phyloP scores from a whole-genome alignment of 2,888 invertebrate species.

The Drosophila anomelani region DNA sequence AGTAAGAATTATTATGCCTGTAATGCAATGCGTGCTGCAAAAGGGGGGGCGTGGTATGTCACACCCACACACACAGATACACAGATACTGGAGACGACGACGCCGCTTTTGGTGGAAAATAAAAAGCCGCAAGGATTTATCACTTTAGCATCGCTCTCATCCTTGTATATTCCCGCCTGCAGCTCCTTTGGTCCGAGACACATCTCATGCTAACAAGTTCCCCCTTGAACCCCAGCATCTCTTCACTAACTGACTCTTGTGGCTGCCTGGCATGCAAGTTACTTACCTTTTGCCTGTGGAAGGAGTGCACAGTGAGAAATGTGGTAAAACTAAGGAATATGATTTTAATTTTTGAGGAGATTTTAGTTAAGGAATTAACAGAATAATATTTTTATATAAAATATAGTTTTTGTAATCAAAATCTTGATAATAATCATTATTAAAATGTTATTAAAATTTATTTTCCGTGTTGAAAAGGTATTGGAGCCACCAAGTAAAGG shows the following conservation, averaged over 20 bases:
- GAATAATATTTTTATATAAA: no score
- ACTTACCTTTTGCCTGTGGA: slow-evolving; percentile 59
- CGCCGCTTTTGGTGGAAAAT: slow-evolving; percentile 63
- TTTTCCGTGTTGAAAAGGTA: background rate
- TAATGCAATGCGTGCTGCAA: slow-evolving; percentile 72
- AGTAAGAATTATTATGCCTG: slow-evolving; percentile 79
- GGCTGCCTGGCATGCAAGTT: slow-evolving; percentile 60
- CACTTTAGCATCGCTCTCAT: slow-evolving; percentile 74
- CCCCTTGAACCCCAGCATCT: slow-evolving; percentile 10
- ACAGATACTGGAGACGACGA: slow-evolving; percentile 20
- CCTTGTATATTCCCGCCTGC: slow-evolving; percentile 31
- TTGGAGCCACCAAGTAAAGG: background rate
- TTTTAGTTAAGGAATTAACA: no score
- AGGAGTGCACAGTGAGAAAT: slow-evolving; percentile 15
- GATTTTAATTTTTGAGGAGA: no score
- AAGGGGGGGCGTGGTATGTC: slow-evolving; percentile 60
- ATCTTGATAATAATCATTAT: background rate
- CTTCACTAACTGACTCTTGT: slow-evolving; percentile 42
- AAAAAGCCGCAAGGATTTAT: slow-evolving; percentile 81
- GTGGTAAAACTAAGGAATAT: background rate
- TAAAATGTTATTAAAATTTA: background rate
- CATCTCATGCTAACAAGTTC: slow-evolving; percentile 79
- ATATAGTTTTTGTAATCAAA: no score
- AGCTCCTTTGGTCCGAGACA: slow-evolving; percentile 56
- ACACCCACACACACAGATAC: slow-evolving; percentile 62